Conservation (phyloP, 2,113 vertebrate species). For the Cygnus atratus region DNA sequence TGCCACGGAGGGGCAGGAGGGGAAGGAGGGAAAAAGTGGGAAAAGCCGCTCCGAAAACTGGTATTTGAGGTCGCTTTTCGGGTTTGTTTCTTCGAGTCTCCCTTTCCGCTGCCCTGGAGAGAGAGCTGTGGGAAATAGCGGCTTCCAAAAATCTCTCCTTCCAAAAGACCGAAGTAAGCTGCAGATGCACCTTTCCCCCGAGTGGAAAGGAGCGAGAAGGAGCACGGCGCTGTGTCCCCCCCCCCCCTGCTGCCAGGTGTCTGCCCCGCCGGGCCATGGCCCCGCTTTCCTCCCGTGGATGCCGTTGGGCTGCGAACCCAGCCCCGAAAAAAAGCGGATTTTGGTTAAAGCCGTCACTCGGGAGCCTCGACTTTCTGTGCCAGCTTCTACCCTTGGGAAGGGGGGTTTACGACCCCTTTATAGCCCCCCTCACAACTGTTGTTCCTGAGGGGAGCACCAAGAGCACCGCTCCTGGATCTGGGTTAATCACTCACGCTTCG, state of each 20-base stretch:
- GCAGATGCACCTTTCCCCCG: neutral
- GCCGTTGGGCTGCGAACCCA: neutral
- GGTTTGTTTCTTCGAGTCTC: neutral
- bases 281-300: neutral
- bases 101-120: neutral
- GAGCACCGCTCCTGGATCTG: neutral
- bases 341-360: neutral
- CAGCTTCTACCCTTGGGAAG: neutral
- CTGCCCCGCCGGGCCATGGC: conserved; percentile 11
- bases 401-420: conserved; percentile 18
- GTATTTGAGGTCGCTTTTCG: neutral
- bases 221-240: neutral
- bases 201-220: neutral
- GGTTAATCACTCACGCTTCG: conserved; percentile 54
- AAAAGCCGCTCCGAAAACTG: neutral
- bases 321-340: neutral
- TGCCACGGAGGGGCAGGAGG: neutral
- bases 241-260: neutral
- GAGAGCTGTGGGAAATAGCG: neutral
- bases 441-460: neutral
- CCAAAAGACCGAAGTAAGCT: neutral
- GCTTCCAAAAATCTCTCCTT: neutral
- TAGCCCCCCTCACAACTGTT: neutral
- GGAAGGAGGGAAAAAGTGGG: neutral
- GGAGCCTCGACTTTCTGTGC: neutral